Evolutionary conservation across 2,113 vertebrate species (phyloP), one percentile per base, ranked within the genome.

Genomic region (Ibidorhyncha struthersii): DNA sequence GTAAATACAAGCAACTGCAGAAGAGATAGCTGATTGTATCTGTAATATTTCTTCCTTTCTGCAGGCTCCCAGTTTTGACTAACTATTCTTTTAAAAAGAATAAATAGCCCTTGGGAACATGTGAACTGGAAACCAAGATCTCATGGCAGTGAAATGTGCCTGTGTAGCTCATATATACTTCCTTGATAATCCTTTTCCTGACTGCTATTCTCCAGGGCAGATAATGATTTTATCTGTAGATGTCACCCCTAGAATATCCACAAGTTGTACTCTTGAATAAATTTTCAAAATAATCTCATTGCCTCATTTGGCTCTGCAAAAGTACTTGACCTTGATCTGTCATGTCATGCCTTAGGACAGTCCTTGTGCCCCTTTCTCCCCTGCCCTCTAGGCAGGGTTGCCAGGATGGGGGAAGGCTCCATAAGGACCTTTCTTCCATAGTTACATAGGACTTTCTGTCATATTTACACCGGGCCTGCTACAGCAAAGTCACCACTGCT

Each of bases 51-150:
- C 41, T 88, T 92, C 45, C 71, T 52, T 90, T 92, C 93, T 92
- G 55, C 85, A 90, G 50, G 85, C 90, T 94, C 41, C 67, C 38
- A 40, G 85, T 90, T 96, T 97, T 94, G 90, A 90, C 95, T 95
- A 93, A 93, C 66, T 82, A 73, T 92, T 95, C 82, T 90, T 96
- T 92, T 92, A 62, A 78, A 83, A 93, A 93, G 88, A 93, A 93
- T 96, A 95, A 96, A 97, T 96, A 94, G 94, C 93, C 95, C 47
- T 95, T 95, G 95, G 96, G 96, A 96, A 69, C 73, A 61, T 79
- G 91, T 82, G 93, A 89, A 94, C 93, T 94, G 95, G 90, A 96
- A 95, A 93, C 92, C 21, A 16, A 95, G 96, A 91, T 90, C 93
- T 91, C 78, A 94, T 70, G 85, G 93, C 90, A 93, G 70, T 88